Evolutionary conservation across 2,797 vertebrate species (phyloP), one percentile per base, ranked within the genome.

Genomic region (Alfaro cultratus): DNA sequence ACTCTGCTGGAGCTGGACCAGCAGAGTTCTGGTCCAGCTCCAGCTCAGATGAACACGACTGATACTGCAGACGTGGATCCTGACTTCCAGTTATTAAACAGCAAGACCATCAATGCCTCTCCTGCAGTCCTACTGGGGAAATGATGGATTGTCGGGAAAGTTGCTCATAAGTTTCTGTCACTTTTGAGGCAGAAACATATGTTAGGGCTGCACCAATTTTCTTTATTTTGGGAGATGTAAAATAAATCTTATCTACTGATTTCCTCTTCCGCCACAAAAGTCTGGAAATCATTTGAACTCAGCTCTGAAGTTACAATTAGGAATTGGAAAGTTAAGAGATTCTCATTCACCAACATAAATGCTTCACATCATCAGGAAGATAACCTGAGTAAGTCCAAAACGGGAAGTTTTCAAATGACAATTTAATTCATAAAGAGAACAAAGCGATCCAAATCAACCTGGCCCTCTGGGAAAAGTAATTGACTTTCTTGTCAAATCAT

Each of bases 11-110:
- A n/a, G n/a, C n/a, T n/a, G n/a, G n/a, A n/a, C n/a, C n/a, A n/a
- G 71, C 74, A 80, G 68, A 77, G 76, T 47, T 81, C 26, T 87
- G 87, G 90, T 83, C 2, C 45, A 0, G 26, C 34, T 86, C 85
- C 85, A 90, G 75, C 39, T 49, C 73, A 83, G 41, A 62, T 76
- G 68, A n/a, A 80, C 29, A 55, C 34, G 10, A 39, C n/a, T 76
- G 78, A 86, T 68, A 70, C 80, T 41, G 62, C 12, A 47, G 81
- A 70, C 75, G 23, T 2, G 26, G n/a, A 49, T 74, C 6, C 57
- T 73, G 62, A 72, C 67, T 64, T 0, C 76, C 57, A 78, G 71
- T 74, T 78, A 81, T 78, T 73, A 81, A 21, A 72, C 39, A 60
- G 62, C 68, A 80, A 41, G 55, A 75, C 73, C 73, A 47, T 45